Conservation (phyloP, 2,113 vertebrate species). For the Scopus umbretta region DNA sequence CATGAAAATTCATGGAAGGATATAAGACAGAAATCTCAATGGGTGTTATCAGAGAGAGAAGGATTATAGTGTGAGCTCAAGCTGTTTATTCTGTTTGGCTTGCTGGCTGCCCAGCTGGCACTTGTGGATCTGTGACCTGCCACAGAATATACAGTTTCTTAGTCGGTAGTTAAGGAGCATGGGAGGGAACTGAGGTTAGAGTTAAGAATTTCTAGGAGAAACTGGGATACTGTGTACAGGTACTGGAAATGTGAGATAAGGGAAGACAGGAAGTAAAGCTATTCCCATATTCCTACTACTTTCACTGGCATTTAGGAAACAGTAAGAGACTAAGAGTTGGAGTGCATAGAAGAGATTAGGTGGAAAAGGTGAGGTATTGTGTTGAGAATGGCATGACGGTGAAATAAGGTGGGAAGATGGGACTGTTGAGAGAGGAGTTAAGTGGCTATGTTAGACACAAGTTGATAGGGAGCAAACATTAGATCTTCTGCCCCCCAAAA, state of each 20-base stretch:
- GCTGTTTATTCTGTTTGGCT: not conserved
- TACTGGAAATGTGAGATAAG: not conserved
- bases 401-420: not conserved
- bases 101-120: not conserved
- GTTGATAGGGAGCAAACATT: not conserved
- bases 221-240: not conserved
- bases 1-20: not conserved
- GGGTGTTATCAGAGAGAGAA: not conserved
- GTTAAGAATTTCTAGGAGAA: not conserved
- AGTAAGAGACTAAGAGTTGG: not conserved
- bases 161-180: not conserved
- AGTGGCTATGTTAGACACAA: not conserved
- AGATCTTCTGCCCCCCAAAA: not conserved
- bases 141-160: not conserved
- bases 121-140: not conserved
- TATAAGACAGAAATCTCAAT: not conserved
- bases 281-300: not conserved
- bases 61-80: not conserved
- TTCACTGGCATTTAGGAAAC: not conserved
- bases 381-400: not conserved
- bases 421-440: not conserved
- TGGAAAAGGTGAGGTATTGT: not conserved
- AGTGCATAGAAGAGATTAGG: not conserved
- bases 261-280: not conserved
- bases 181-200: not conserved